phyloP scores from a whole-genome alignment of 2,888 invertebrate species.

The Drosophila monieri region DNA sequence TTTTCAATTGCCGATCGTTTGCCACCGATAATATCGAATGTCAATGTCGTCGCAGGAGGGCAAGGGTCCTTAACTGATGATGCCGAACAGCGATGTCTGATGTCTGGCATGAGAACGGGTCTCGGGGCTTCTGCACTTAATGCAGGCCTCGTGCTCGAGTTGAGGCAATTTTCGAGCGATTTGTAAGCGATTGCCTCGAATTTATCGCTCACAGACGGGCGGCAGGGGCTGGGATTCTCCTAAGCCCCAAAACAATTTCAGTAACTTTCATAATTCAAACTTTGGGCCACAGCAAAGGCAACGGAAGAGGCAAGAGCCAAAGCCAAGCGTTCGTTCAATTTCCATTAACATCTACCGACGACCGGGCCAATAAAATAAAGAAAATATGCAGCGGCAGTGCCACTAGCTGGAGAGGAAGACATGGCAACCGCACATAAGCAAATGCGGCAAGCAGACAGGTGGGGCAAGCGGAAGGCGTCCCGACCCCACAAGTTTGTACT shows the following conservation, averaged over 20 bases:
- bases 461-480: constrained; percentile 2
- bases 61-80: constrained; percentile 63
- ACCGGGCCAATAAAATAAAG: constrained; percentile 69
- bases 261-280: constrained; percentile 69
- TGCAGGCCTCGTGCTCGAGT: constrained; percentile 60
- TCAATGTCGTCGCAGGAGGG: constrained; percentile 60
- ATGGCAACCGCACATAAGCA: constrained; percentile 28
- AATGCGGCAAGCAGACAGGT: constrained; percentile 34
- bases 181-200: constrained; percentile 70
- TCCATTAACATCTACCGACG: constrained; percentile 69
- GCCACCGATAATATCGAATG: constrained; percentile 72
- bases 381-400: constrained; percentile 66
- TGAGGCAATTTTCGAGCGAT: constrained; percentile 75
- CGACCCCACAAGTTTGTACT: constrained; percentile 42
- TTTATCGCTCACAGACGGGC: constrained; percentile 45
- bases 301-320: constrained; percentile 2
- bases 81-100: constrained; percentile 15
- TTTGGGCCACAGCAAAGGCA: constrained; percentile 14
- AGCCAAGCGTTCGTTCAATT: constrained; percentile 60
- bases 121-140: constrained; percentile 57
- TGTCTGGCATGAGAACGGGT: constrained; percentile 19
- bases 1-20: constrained; percentile 76
- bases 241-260: constrained; percentile 65
- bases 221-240: not conserved
- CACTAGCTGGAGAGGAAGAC: constrained; percentile 20